Conservation (phyloP, 2,113 vertebrate species). For the Chaetodon auriga region DNA sequence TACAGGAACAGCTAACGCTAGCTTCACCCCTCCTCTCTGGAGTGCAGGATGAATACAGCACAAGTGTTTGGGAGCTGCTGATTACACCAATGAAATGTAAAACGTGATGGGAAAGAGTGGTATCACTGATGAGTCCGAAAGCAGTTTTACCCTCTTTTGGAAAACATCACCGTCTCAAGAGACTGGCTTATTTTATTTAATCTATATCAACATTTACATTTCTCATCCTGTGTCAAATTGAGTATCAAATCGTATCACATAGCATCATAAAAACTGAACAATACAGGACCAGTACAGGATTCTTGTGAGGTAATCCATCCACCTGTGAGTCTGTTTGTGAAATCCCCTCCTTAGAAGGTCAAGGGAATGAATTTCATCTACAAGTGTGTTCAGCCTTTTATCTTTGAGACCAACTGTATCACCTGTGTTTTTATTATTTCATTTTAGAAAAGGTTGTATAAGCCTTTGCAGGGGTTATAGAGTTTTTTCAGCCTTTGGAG, state of each 20-base stretch:
- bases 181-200: too few species aligned
- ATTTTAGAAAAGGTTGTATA: background rate
- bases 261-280: background rate
- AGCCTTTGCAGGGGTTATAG: background rate
- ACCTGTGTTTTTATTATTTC: background rate
- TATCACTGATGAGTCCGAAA: background rate
- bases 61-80: too few species aligned
- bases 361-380: background rate
- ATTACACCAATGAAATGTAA: too few species aligned
- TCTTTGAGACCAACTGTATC: background rate
- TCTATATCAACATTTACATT: background rate
- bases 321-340: background rate
- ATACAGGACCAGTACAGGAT: background rate
- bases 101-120: background rate
- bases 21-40: too few species aligned
- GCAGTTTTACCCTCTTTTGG: background rate
- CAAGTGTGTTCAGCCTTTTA: background rate
- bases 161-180: background rate
- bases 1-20: background rate
- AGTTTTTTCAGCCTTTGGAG: background rate
- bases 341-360: background rate
- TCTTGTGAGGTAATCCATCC: background rate
- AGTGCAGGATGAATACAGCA: too few species aligned
- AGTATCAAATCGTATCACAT: background rate
- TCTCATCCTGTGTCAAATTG: background rate